These are phyloP conservation scores for Bergia puertoricense DNA, from an alignment of 92 coral and sea anemone species.

Conservation along the genomic window DNA sequence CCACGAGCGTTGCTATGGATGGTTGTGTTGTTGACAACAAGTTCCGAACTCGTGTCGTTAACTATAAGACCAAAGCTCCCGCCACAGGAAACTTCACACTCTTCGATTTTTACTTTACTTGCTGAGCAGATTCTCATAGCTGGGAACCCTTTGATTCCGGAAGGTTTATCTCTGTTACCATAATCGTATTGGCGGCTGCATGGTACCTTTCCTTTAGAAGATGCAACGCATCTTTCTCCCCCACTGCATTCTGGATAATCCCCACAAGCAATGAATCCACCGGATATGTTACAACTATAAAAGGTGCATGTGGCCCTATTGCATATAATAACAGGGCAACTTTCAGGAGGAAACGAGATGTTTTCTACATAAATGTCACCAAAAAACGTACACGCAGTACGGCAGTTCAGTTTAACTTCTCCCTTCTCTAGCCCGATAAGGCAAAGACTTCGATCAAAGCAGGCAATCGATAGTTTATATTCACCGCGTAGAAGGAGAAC, in stretches of 20 bases:
- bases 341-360: slow-evolving; percentile 46
- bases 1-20: slow-evolving; percentile 36
- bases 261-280: slow-evolving; percentile 62
- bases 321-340: slow-evolving; percentile 20
- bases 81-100: slow-evolving; percentile 60
- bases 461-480: slow-evolving; percentile 39
- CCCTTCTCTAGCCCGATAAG: slow-evolving; percentile 52
- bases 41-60: not conserved
- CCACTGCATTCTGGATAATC: slow-evolving; percentile 84
- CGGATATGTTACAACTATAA: slow-evolving; percentile 59
- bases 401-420: slow-evolving; percentile 27
- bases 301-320: slow-evolving; percentile 23
- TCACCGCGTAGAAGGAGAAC: slow-evolving; percentile 62
- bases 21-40: slow-evolving; percentile 16
- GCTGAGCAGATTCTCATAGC: slow-evolving; percentile 46
- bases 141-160: slow-evolving; percentile 55
- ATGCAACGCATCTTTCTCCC: slow-evolving; percentile 71
- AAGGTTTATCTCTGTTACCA: slow-evolving; percentile 43
- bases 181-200: slow-evolving; percentile 61
- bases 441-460: slow-evolving; percentile 33
- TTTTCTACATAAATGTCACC: slow-evolving; percentile 58
- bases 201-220: slow-evolving; percentile 36
- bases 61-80: slow-evolving; percentile 67
- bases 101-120: slow-evolving; percentile 48
- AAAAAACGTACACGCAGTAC: not conserved